phyloP scores from a whole-genome alignment of 2,113 vertebrate species.

The Natator depressus region DNA sequence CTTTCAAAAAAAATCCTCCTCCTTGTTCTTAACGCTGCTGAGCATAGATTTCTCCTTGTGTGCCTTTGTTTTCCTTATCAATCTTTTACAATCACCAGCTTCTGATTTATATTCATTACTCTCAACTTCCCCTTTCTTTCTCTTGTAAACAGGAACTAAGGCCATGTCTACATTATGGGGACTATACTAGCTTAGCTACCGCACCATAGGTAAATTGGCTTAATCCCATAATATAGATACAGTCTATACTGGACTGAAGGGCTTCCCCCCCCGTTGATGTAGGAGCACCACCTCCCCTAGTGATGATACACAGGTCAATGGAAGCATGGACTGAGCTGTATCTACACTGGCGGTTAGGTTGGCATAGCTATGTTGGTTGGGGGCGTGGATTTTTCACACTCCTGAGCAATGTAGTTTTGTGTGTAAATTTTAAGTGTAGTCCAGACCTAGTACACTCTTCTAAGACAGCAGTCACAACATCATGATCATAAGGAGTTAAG shows the following conservation, averaged over 20 bases:
- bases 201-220: background rate
- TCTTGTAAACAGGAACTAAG: background rate
- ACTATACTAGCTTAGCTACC: background rate
- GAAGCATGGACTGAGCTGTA: background rate
- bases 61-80: background rate
- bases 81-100: background rate
- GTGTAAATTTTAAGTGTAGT: background rate
- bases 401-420: background rate
- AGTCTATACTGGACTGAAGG: background rate
- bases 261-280: background rate
- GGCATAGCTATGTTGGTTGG: background rate
- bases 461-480: background rate
- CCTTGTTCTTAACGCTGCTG: background rate
- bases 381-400: background rate
- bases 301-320: background rate
- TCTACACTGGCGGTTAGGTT: background rate
- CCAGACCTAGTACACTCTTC: background rate
- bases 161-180: background rate
- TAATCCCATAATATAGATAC: background rate
- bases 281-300: background rate
- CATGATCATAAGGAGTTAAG: background rate
- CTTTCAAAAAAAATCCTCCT: background rate
- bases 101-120: background rate
- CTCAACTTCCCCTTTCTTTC: background rate
- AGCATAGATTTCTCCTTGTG: no score